Conservation (phyloP, 2,797 vertebrate species). For the Toxotes lorentzi region DNA sequence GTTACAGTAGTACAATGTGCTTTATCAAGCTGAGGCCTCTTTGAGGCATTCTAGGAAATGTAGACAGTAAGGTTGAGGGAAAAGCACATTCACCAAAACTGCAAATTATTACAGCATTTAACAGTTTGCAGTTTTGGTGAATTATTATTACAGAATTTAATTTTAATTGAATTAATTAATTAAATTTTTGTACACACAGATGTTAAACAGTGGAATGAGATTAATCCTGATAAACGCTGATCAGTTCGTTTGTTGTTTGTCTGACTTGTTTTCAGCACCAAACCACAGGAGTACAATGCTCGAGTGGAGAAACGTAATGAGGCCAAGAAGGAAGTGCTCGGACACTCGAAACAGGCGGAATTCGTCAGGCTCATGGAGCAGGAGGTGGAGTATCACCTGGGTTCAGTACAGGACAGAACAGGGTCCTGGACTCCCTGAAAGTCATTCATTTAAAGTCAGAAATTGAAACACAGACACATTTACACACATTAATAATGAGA, state of each 20-base stretch:
- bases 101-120: neutral
- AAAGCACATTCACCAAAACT: neutral
- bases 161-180: too few relatives aligned
- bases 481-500: too few relatives aligned
- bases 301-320: slow-evolving; percentile 87
- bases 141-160: too few relatives aligned
- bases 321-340: slow-evolving; percentile 86
- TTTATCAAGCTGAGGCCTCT: neutral
- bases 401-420: neutral
- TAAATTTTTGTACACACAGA: neutral
- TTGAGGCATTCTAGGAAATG: neutral
- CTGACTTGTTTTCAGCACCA: slow-evolving; percentile 79
- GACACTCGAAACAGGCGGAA: slow-evolving; percentile 90
- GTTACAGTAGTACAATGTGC: too few relatives aligned
- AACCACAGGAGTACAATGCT: slow-evolving; percentile 89
- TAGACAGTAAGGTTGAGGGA: neutral
- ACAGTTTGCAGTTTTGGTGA: too few relatives aligned
- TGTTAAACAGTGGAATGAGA: neutral
- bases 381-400: slow-evolving; percentile 80
- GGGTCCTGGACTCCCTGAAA: too few relatives aligned
- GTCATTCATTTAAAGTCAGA: neutral
- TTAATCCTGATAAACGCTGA: neutral
- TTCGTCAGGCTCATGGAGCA: slow-evolving; percentile 90
- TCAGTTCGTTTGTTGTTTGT: neutral
- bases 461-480: too few relatives aligned